A percentile compares a stretch with the other conserved stretches of the same genome.
These are phyloP conservation scores for Oreohelix idahoensis DNA, from an alignment of 1,140 invertebrate species.

Conservation along the genomic window DNA sequence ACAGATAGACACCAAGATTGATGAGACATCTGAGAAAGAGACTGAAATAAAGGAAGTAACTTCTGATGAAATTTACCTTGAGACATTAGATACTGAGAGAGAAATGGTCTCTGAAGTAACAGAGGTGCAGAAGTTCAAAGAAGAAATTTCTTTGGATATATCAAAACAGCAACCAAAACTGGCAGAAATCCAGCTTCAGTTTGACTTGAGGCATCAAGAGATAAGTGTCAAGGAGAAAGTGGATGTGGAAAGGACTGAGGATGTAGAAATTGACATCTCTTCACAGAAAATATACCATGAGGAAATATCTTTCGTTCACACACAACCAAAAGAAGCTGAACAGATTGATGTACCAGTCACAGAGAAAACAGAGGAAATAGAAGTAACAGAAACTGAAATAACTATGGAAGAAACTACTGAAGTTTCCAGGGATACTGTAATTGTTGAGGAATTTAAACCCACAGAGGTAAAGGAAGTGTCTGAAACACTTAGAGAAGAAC, in stretches of 20 bases:
- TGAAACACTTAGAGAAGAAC: conserved; percentile 22
- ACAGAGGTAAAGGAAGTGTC: conserved; percentile 41
- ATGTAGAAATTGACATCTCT: conserved; percentile 17
- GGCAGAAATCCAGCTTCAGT: conserved; percentile 38
- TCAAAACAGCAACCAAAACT: conserved; percentile 32
- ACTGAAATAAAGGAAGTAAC: conserved; percentile 19
- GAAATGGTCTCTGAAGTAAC: conserved; percentile 29
- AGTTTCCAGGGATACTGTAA: conserved; percentile 43
- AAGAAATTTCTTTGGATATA: conserved; percentile 43
- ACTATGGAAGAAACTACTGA: conserved; percentile 41
- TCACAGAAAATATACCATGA: conserved; percentile 34
- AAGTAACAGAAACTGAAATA: conserved; percentile 38
- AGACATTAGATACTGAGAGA: conserved; percentile 39
- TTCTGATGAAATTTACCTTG: conserved; percentile 10
- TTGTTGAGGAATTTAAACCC: conserved; percentile 42
- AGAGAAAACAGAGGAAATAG: conserved; percentile 36
- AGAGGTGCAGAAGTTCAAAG: conserved; percentile 35
- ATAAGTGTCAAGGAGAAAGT: conserved; percentile 33
- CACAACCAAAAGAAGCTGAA: conserved; percentile 41
- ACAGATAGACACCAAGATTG: conserved; percentile 75
- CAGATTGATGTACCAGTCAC: conserved; percentile 30
- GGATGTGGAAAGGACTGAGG: conserved; percentile 33
- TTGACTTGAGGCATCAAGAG: conserved; percentile 19
- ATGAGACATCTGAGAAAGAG: conserved; percentile 35
- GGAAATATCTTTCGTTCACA: conserved; percentile 40